Base-by-base conservation (phyloP, 2,797 vertebrate species). In the Echeneis naucrates region DNA sequence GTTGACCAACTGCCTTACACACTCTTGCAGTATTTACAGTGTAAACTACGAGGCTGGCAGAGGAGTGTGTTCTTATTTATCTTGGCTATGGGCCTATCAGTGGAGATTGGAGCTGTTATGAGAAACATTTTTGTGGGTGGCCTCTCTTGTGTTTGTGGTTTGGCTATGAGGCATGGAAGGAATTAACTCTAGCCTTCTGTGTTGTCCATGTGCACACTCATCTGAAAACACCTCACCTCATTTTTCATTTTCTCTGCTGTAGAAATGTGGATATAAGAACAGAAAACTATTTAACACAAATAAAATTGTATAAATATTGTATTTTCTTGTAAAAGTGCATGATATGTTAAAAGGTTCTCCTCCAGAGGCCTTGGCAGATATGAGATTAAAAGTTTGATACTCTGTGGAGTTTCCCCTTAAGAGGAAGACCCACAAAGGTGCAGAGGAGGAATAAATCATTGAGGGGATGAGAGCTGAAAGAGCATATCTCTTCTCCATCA, bases 71-170 rank as follows among this genome's bases (percentile, higher is more conserved):
- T 92, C 87, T 77, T 93, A 92, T 94, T 93, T 93, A 90, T 88
- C 76, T 92, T 93, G 92, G 93, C 92, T 88, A 78, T 19, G 51
- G 40, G 71, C 86, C 92, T 93, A 94, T 94, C 93, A 76, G 86
- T 12, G 62, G 63, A 91, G 89, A 92, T 87, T 87, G 83, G 69
- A 90, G 85, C 87, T 87, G 86, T 92, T 92, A 89, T 89, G 86
- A 88, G 87, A 90, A 91, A 87, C 78, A 87, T 90, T 89, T 78
- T 81, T 92, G 88, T 92, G 89, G 90, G 92, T 93, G 91, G 92
- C 90, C 89, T 88, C 80, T 63, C 26, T 26, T 50, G 73, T 84
- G 64, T 77, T 84, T 82, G 73, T 65, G 75, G 72, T 83, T 87
- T 73, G 77, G 79, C 73, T 55, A 14, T 14, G 24, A 80, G 62